phyloP scores from a whole-genome alignment of 1,140 invertebrate genomes.

The Marisa cornuarietis region DNA sequence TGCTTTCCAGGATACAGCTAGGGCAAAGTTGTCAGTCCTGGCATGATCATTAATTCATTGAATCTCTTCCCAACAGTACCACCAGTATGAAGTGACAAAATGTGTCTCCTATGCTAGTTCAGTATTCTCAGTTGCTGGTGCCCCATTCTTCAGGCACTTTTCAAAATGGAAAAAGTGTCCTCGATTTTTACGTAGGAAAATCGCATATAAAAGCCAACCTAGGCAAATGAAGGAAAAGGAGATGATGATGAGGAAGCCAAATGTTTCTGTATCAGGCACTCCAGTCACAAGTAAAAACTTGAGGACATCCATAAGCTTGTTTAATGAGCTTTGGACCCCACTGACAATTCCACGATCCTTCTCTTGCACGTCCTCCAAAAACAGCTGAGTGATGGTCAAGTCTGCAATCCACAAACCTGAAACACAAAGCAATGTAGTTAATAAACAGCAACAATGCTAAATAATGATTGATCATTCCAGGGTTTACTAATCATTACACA shows the following conservation, averaged over 20 bases:
- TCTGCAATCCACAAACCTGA: slow-evolving; percentile 71
- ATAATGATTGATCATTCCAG: slow-evolving; percentile 34
- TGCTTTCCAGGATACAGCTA: no score
- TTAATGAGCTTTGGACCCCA: slow-evolving; percentile 71
- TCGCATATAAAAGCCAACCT: slow-evolving; percentile 54
- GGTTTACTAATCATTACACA: slow-evolving; percentile 39
- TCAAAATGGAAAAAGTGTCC: slow-evolving; percentile 44
- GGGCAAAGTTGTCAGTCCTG: no score
- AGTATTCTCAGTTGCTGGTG: no score
- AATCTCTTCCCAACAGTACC: no score
- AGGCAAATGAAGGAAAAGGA: slow-evolving; percentile 66
- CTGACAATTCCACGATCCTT: slow-evolving; percentile 69
- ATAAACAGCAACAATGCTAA: not conserved
- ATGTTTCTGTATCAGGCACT: slow-evolving; percentile 63
- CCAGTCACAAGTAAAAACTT: slow-evolving; percentile 70
- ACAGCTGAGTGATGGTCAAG: slow-evolving; percentile 71
- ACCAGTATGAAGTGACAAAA: no score
- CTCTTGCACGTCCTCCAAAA: slow-evolving; percentile 70
- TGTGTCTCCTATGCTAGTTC: no score
- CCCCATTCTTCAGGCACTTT: slow-evolving; percentile 16
- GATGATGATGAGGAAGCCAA: slow-evolving; percentile 67
- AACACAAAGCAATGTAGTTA: slow-evolving; percentile 10
- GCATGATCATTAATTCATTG: no score
- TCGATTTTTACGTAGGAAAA: slow-evolving; percentile 21
- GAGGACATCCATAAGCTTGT: slow-evolving; percentile 68